Conservation (phyloP, 2,113 vertebrate species). For the Anser cygnoides region DNA sequence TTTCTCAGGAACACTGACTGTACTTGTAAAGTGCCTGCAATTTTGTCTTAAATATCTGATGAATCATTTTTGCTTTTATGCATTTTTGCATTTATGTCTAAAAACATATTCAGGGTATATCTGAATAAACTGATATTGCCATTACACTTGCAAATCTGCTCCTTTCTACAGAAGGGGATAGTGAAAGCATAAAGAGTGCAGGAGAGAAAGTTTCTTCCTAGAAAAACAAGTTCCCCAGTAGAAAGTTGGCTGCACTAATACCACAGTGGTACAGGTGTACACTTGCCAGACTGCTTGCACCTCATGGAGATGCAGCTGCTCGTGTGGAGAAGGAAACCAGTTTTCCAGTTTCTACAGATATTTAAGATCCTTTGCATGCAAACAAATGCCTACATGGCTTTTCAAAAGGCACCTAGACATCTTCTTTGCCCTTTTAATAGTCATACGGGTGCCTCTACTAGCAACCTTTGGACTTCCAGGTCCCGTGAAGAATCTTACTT, state of each 20-base stretch:
- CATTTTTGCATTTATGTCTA: neutral
- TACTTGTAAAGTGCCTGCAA: neutral
- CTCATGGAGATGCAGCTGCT: neutral
- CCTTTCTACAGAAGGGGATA: neutral
- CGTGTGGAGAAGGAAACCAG: neutral
- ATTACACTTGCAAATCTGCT: neutral
- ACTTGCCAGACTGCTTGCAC: neutral
- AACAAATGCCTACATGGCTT: neutral
- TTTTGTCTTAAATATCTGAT: neutral
- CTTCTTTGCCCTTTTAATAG: neutral
- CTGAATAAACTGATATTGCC: neutral
- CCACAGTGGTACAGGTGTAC: neutral
- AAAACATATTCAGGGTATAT: neutral
- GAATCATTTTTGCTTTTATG: neutral
- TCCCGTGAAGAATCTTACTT: neutral
- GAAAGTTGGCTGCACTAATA: neutral
- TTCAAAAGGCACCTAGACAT: neutral
- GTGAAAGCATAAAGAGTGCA: neutral
- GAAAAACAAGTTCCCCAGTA: slow-evolving; percentile 4
- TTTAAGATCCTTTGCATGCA: neutral
- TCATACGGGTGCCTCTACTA: neutral
- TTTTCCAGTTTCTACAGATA: neutral
- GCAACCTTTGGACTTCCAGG: neutral
- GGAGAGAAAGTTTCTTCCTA: slow-evolving; percentile 7
- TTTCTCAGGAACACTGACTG: neutral